phyloP scores from a whole-genome alignment of 2,113 vertebrate species.

The Mola mola region DNA sequence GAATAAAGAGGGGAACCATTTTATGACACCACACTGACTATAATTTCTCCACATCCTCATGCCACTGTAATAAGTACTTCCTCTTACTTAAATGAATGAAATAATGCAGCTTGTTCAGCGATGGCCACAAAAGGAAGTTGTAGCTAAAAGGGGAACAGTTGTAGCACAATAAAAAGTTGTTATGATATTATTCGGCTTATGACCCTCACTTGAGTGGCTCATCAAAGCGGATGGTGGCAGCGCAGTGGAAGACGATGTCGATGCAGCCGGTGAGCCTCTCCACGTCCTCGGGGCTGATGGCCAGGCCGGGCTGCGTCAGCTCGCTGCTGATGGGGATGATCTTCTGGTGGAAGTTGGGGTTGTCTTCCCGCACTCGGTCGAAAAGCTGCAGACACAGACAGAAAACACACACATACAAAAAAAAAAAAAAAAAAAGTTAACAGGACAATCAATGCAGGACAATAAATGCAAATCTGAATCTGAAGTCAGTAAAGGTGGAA shows the following conservation, averaged over 20 bases:
- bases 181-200: not conserved
- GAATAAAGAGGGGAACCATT: constrained; percentile 4
- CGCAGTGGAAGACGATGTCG: constrained; percentile 95
- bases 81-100: constrained; percentile 21
- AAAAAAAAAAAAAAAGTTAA: not conserved
- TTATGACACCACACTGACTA: not conserved
- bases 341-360: constrained; percentile 91
- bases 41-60: constrained; percentile 35
- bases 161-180: not conserved
- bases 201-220: constrained; percentile 88
- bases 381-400: constrained; percentile 86
- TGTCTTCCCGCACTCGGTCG: constrained; percentile 89
- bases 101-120: not conserved
- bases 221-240: constrained; percentile 94
- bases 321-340: constrained; percentile 91
- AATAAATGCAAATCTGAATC: too few relatives aligned
- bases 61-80: not conserved
- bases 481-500: too few relatives aligned
- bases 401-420: not conserved
- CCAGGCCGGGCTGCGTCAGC: constrained; percentile 88
- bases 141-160: not conserved
- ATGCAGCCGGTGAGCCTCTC: constrained; percentile 85
- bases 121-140: constrained; percentile 15
- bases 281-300: constrained; percentile 88
- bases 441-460: not conserved